A percentile compares a stretch with the other conserved stretches of the same genome.
Conservation (phyloP, 2,797 vertebrate species). For the Xiphorhynchus erythropygius region DNA sequence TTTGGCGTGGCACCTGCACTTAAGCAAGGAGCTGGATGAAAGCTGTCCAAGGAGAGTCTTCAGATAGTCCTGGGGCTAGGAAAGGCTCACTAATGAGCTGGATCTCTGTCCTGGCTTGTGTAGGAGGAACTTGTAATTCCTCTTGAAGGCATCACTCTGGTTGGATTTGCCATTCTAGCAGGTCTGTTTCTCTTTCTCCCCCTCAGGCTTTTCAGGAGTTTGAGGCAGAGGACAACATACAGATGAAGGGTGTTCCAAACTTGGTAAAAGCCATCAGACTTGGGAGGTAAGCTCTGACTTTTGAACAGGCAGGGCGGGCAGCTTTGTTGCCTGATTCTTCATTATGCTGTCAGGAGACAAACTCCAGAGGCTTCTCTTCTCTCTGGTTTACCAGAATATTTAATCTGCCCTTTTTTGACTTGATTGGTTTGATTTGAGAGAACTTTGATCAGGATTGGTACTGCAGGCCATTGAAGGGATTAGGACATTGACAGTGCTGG, state of each 20-base stretch:
- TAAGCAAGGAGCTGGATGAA: not conserved
- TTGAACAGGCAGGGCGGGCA: conserved; percentile 66
- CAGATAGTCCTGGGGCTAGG: conserved; percentile 4
- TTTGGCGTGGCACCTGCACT: conserved; percentile 10
- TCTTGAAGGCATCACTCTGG: conserved; percentile 60
- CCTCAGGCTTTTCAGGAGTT: conserved; percentile 80
- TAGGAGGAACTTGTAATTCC: conserved; percentile 50
- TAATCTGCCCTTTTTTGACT: not conserved
- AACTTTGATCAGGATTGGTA: not conserved
- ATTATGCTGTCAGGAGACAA: conserved; percentile 5
- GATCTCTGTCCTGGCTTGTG: conserved; percentile 39
- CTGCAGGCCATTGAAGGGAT: not conserved
- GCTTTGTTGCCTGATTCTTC: conserved; percentile 58
- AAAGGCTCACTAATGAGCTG: not conserved
- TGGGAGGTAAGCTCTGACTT: conserved; percentile 79
- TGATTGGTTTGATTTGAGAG: not conserved
- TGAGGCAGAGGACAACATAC: conserved; percentile 80
- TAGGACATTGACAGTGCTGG: not conserved
- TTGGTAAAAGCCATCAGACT: conserved; percentile 79
- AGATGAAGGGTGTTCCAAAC: conserved; percentile 80
- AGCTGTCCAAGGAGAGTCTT: conserved; percentile 35
- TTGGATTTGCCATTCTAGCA: conserved; percentile 74
- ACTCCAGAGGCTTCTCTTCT: conserved; percentile 5
- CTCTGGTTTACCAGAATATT: not conserved
- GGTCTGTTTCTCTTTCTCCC: conserved; percentile 81